Base-by-base conservation (phyloP, 37 sponge, comb jelly and placozoan species). In the Lycopodina hypogea region DNA sequence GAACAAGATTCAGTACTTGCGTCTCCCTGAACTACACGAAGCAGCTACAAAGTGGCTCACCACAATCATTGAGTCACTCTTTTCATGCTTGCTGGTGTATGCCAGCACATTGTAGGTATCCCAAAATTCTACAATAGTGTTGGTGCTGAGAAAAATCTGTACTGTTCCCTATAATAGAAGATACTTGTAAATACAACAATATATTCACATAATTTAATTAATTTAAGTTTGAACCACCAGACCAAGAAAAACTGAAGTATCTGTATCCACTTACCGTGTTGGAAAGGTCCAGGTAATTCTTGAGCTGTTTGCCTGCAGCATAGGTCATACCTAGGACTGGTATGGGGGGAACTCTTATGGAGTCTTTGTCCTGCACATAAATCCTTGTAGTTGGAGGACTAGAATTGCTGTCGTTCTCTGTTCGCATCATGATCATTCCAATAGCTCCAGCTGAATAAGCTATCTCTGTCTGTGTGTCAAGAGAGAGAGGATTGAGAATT, bases 21-120 rank as follows among this genome's bases (percentile, higher is more conserved):
- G 9, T 12, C 48, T 45, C 48, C 4, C 48, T 12, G 9, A 9
- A 9, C 48, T 9, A 45, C 4, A 45, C 48, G 9, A 9, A 45
- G 48, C 4, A 9, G 48, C 4, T 45, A 45, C 48, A 45, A 45
- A 45, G 48, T 45, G 33, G 76, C 93, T 64, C 42, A 93, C 93
- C 60, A 93, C 93, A 51, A 91, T 80, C 40, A 82, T 74, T 26
- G 83, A 65, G 57, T 71, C 55, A 0, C 75, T 74, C 51, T 50
- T 64, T 9, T 61, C 58, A 29, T 80, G 40, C 9, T 58, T 42
- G 17, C 33, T 11, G 3, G 93, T 86, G 39, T 73, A 76, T 9
- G 87, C 93, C 28, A 93, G 64, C 22, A 93, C 87, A 86, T 93
- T 93, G 82, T 86, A 89, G 1, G 93, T 93, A 21, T 51, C 37